Conservation (phyloP, 2,888 invertebrate species). For the Ptychoptera contaminata region DNA sequence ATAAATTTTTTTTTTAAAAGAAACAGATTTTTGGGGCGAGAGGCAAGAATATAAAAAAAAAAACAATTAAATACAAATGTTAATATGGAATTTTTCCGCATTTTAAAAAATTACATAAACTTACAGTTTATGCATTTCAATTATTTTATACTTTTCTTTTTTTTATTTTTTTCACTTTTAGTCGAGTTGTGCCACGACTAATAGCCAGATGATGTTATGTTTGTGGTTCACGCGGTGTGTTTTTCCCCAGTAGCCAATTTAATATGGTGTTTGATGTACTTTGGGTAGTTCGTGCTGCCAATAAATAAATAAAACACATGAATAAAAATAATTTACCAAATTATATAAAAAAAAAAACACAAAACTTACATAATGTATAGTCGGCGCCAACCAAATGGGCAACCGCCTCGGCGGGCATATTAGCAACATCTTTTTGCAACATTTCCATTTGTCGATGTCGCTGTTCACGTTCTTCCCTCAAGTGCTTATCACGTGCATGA, state of each 20-base stretch:
- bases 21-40: no score
- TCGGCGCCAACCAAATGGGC: slow-evolving; percentile 57
- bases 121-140: no score
- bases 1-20: no score
- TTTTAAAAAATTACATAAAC: no score
- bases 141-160: no score
- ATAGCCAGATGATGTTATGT: neutral
- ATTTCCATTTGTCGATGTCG: slow-evolving; percentile 61
- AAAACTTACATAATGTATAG: slow-evolving; percentile 55
- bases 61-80: no score
- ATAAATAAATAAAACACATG: slow-evolving; percentile 7
- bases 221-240: slow-evolving; percentile 15
- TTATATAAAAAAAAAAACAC: neutral
- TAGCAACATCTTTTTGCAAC: slow-evolving; percentile 55
- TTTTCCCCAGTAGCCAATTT: slow-evolving; percentile 70
- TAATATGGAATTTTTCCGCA: no score
- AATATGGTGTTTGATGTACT: slow-evolving; percentile 64
- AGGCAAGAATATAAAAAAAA: no score
- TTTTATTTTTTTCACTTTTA: no score
- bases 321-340: neutral
- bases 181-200: no score
- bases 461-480: slow-evolving; percentile 60
- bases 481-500: slow-evolving; percentile 57
- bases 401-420: slow-evolving; percentile 55
- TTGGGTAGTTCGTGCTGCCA: slow-evolving; percentile 58